Percentiles rank a stretch among this genome's conserved stretches.
These are phyloP conservation scores for Salmo trutta DNA, from an alignment of 2,797 vertebrate species.

Conservation along the genomic window DNA sequence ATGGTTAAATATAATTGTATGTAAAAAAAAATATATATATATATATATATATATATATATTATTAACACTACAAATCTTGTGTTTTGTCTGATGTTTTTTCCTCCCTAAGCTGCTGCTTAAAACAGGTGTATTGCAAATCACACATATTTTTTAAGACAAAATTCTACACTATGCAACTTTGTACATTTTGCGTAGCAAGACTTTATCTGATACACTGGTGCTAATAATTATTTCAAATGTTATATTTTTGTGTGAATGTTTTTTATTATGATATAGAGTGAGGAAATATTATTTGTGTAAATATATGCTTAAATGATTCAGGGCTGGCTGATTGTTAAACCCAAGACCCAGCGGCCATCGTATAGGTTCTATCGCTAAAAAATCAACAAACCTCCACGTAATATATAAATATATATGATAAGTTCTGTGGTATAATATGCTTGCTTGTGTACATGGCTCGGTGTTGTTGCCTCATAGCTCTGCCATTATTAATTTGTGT, in stretches of 20 bases:
- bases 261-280: conserved; percentile 85
- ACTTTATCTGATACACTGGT: conserved; percentile 99
- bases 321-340: conserved; percentile 73
- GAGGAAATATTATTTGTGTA: conserved; percentile 87
- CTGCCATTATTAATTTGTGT: conserved; percentile 58
- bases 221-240: conserved; percentile 99
- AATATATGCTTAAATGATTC: conserved; percentile 85
- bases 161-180: conserved; percentile 94
- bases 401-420: conserved; percentile 62
- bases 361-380: conserved; percentile 49
- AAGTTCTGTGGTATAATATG: conserved; percentile 65
- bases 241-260: conserved; percentile 98
- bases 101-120: conserved; percentile 58
- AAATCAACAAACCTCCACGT: conserved; percentile 62
- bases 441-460: conserved; percentile 68
- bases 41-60: not conserved
- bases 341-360: conserved; percentile 60
- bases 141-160: conserved; percentile 47
- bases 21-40: not conserved
- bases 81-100: conserved; percentile 19
- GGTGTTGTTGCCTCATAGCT: conserved; percentile 63
- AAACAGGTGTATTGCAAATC: conserved; percentile 52
- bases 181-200: conserved; percentile 90
- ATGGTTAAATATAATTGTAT: conserved; percentile 28
- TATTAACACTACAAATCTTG: conserved; percentile 25